Evolutionary conservation across 2,888 invertebrate genomes (phyloP).

Genomic region (Tachina fera): DNA sequence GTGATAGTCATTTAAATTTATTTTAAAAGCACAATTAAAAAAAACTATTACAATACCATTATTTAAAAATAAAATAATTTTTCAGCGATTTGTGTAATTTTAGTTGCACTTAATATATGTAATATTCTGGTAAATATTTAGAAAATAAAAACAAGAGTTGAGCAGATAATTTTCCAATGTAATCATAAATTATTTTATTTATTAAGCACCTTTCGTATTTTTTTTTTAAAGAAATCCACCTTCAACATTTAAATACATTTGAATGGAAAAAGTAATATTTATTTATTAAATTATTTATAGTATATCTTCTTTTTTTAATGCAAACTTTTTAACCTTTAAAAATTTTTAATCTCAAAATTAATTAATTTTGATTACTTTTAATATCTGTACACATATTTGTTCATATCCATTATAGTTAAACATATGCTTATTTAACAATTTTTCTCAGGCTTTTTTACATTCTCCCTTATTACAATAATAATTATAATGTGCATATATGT

Average conservation of each 20-base stretch:
- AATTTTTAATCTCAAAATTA: constrained; percentile 39
- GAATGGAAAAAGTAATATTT: not conserved
- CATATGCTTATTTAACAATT: constrained; percentile 30
- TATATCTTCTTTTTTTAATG: not conserved
- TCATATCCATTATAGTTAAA: constrained; percentile 22
- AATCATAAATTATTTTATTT: not conserved
- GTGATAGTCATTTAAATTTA: too few relatives aligned
- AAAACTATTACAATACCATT: too few relatives aligned
- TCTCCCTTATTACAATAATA: not conserved
- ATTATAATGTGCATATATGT: constrained; percentile 17
- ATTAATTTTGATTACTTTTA: constrained; percentile 52
- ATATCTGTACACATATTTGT: constrained; percentile 11
- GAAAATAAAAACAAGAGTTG: too few relatives aligned
- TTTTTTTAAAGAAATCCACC: not conserved
- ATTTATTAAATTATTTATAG: not conserved
- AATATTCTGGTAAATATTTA: too few relatives aligned
- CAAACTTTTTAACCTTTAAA: constrained; percentile 22
- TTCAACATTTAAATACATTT: not conserved
- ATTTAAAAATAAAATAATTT: too few relatives aligned
- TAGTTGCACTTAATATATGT: too few relatives aligned
- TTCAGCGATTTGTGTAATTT: too few relatives aligned
- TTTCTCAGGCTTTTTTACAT: not conserved
- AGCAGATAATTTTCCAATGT: too few relatives aligned
- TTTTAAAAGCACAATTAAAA: too few relatives aligned
- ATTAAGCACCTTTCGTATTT: not conserved